These are phyloP conservation scores for Mesitornis unicolor DNA, from an alignment of 2,113 vertebrate species.

Conservation along the genomic window DNA sequence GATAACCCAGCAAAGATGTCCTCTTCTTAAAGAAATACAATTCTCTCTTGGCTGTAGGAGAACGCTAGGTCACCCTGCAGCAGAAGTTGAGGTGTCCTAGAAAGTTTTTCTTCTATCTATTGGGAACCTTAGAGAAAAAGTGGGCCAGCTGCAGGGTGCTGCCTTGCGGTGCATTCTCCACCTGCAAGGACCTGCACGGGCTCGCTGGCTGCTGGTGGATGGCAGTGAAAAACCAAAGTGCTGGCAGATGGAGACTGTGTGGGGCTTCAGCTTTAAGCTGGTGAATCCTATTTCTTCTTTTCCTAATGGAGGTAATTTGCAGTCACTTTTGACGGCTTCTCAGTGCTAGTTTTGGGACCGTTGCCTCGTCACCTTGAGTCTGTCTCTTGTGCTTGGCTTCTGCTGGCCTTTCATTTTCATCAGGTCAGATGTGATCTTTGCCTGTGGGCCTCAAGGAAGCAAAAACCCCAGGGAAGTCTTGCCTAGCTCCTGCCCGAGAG, in stretches of 20 bases:
- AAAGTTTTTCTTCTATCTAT: neutral
- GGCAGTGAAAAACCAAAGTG: neutral
- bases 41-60: neutral
- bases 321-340: neutral
- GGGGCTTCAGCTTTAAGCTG: neutral
- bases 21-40: neutral
- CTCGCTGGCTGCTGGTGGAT: neutral
- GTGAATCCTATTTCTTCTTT: neutral
- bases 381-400: neutral
- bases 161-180: neutral
- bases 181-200: neutral
- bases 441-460: rapidly evolving
- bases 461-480: neutral
- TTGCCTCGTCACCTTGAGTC: rapidly evolving
- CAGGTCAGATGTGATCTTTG: neutral
- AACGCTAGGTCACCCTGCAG: neutral
- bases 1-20: neutral
- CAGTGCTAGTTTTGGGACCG: neutral
- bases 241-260: neutral
- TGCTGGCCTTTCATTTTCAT: rapidly evolving
- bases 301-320: neutral
- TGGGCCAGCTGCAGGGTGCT: neutral
- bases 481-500: neutral
- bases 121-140: neutral
- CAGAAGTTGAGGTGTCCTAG: neutral